Base-by-base conservation (phyloP, 2,888 invertebrate species). In the Autographa gamma region DNA sequence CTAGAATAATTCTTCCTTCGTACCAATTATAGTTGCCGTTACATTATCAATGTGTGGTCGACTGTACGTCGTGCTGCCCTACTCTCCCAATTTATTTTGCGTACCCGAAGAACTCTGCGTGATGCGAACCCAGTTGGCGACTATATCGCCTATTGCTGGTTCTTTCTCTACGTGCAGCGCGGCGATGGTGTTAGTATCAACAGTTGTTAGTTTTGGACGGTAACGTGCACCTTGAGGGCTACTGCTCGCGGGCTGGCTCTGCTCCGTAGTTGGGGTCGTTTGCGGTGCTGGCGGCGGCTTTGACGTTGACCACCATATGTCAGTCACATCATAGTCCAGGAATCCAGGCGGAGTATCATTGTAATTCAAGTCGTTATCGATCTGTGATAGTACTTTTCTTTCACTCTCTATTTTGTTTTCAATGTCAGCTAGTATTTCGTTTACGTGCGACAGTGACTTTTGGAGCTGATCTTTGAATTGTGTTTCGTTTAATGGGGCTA, bases 371-470 rank as follows among this genome's bases (percentile, higher is more conserved):
- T 58, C 38, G 0, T 25, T 18, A 48, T 66, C 66, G 0, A 62
- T 31, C 18, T 38, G 61, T 9, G 70, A 52, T 6, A 71, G 38
- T 0, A 66, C 3, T 31, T 52, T 71, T 52, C 48, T 66, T 59
- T 66, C 70, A 0, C 31, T 14, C 43, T 71, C 62, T 62, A 71
- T 71, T 38, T 62, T 66, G 48, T 18, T 31, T 59, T 62, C 70
- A 9, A 66, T 71, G 16, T 62, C 58, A 11, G 59, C 66, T n/a
- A 71, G 48, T 41, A 71, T 59, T 5, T 58, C 66, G 16, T 62
- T 66, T n/a, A 71, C 62, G 31, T 62, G 66, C 13, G 61, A 3
- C 31, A 71, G 13, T 18, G 70, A 71, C 34, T 52, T 38, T 0
- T 32, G 58, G 11, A 71, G 61, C 19, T 61, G 43, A n/a, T 13